These are phyloP conservation scores for Crematogaster levior DNA, from an alignment of 2,888 invertebrate species.

Conservation along the genomic window DNA sequence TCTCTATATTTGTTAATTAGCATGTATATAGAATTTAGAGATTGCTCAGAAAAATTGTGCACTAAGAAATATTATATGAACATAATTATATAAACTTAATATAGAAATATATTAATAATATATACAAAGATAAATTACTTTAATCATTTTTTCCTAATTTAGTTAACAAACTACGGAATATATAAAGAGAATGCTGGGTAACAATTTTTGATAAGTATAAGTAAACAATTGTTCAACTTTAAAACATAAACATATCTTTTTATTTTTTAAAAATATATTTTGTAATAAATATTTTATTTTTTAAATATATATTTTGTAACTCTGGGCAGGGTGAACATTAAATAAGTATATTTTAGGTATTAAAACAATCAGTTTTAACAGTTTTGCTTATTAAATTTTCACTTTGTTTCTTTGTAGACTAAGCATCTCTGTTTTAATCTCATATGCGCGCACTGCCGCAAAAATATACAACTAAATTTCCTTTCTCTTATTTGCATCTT, in stretches of 20 bases:
- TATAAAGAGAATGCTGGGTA: not conserved
- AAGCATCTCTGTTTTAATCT: conserved; percentile 10
- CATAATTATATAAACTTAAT: too few species aligned
- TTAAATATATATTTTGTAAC: too few species aligned
- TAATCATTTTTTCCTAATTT: not conserved
- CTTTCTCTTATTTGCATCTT: conserved; percentile 49
- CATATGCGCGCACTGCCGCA: conserved; percentile 16
- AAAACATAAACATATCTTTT: not conserved
- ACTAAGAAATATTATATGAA: not conserved
- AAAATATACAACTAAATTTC: conserved; percentile 29
- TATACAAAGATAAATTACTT: not conserved
- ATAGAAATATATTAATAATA: not conserved
- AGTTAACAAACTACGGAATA: not conserved
- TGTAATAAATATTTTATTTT: too few species aligned
- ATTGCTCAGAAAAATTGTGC: not conserved
- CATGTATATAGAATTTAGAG: not conserved
- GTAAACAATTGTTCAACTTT: not conserved
- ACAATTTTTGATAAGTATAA: not conserved
- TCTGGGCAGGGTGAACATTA: not conserved
- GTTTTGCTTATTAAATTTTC: conserved; percentile 5
- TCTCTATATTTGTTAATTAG: not conserved
- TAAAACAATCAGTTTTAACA: conserved; percentile 17
- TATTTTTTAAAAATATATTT: too few species aligned
- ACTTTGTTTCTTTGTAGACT: not conserved
- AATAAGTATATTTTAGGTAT: conserved; percentile 3